Evolutionary conservation across 2,888 invertebrate genomes (phyloP), one percentile per base, ranked within the genome.

Genomic region (Polymixis flavicincta): DNA sequence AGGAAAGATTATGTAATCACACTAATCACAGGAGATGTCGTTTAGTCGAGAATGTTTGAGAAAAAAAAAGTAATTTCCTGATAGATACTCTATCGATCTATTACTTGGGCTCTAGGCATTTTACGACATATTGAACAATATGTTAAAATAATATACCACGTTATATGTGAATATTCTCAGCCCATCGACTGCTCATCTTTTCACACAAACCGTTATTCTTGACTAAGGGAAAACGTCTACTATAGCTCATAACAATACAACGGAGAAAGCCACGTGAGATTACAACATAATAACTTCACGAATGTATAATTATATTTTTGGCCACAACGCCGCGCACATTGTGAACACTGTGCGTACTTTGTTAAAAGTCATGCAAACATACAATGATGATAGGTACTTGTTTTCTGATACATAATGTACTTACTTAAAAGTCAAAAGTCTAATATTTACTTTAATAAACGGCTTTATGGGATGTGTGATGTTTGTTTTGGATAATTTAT

Each of bases 401-500:
- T 71, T 59, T 80, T 75, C 60, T 64, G 52, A 65, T 68, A 55
- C n/a, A 70, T 37, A n/a, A n/a, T 28, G 60, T 48, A 50, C 61
- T n/a, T 59, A 76, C 63, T 63, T 79, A 64, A 28, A 78, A 74
- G 42, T 77, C 55, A 54, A 19, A 78, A 81, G 45, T 66, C 57
- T 79, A 81, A 82, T 71, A 80, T 82, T 82, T 71, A 54, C 67
- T 80, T 68, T 80, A 60, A 57, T 74, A 74, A 80, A 83, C 66
- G 70, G 74, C 17, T 82, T 70, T 63, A 67, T 13, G 71, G 65
- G 64, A n/a, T 55, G 52, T 57, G 28, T 68, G n/a, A 63, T 55
- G 55, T 84, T 84, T 84, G 65, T 70, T 80, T 71, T 84, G 37
- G 69, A 74, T 84, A 80, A 84, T 84, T 71, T 82, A 66, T 60